Evolutionary conservation across 2,113 vertebrate species (phyloP).

Genomic region (Thalassarche chlororhynchos): DNA sequence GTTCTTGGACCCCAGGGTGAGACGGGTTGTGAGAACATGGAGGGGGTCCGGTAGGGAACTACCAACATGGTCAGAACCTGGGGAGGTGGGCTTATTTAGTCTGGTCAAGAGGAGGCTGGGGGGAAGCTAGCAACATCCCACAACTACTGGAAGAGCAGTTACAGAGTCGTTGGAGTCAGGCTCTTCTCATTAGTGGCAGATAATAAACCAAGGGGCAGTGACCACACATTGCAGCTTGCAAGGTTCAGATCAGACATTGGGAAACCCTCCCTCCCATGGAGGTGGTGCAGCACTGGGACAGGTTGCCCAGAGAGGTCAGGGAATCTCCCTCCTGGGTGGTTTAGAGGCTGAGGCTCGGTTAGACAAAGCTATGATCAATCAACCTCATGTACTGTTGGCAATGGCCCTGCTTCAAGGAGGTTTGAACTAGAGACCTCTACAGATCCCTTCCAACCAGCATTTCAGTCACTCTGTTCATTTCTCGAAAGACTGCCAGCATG

Average conservation of each 20-base stretch:
- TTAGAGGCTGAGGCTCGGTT: background rate
- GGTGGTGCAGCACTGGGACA: background rate
- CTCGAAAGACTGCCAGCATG: background rate
- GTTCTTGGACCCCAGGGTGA: rapidly evolving
- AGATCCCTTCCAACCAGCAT: background rate
- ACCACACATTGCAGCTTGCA: background rate
- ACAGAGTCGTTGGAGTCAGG: background rate
- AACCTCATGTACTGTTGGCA: background rate
- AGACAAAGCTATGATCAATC: background rate
- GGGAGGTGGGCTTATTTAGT: background rate
- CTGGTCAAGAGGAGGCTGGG: background rate
- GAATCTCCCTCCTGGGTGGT: background rate
- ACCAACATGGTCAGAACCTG: background rate
- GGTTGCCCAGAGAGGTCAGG: background rate
- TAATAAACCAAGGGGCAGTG: background rate
- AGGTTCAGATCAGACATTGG: background rate
- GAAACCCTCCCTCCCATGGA: background rate
- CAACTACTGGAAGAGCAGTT: background rate
- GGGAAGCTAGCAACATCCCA: background rate
- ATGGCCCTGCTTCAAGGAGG: background rate
- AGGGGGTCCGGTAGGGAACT: background rate
- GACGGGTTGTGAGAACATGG: background rate
- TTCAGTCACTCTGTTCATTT: background rate
- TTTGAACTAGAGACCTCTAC: background rate
- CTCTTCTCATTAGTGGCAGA: background rate